These are phyloP conservation scores for Grantiella picta DNA, from an alignment of 2,113 vertebrate species.

Conservation along the genomic window DNA sequence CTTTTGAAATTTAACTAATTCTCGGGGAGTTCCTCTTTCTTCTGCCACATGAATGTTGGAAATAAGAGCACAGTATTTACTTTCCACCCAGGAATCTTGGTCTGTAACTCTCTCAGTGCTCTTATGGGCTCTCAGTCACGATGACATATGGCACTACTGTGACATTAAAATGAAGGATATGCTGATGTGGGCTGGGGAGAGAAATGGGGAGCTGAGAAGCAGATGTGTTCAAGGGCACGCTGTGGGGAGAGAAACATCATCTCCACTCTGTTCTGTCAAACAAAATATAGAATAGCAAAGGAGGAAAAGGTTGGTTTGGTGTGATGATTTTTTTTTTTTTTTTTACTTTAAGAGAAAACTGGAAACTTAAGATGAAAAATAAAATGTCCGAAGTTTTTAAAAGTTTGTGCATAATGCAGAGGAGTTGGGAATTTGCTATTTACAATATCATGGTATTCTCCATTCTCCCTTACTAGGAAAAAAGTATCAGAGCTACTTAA, in stretches of 20 bases:
- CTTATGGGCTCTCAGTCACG: background rate
- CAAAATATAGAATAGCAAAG: background rate
- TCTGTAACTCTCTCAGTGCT: background rate
- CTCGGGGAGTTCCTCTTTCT: background rate
- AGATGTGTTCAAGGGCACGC: background rate
- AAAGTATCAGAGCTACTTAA: background rate
- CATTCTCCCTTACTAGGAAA: background rate
- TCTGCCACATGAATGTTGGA: background rate
- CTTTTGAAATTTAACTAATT: background rate
- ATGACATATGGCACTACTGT: background rate
- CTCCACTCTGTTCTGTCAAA: background rate
- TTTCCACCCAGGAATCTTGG: background rate
- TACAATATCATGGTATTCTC: background rate
- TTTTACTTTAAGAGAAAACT: background rate
- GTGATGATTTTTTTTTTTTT: rapidly evolving
- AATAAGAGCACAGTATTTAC: background rate
- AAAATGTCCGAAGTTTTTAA: background rate
- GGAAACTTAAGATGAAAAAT: background rate
- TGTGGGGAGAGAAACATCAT: background rate
- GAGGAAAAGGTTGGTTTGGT: rapidly evolving
- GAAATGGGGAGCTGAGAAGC: background rate
- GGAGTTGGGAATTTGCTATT: background rate
- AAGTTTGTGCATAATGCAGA: background rate
- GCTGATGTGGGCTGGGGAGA: background rate
- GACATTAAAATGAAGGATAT: background rate